Conservation (phyloP, 2,888 invertebrate species). For the Mamestra brassicae region DNA sequence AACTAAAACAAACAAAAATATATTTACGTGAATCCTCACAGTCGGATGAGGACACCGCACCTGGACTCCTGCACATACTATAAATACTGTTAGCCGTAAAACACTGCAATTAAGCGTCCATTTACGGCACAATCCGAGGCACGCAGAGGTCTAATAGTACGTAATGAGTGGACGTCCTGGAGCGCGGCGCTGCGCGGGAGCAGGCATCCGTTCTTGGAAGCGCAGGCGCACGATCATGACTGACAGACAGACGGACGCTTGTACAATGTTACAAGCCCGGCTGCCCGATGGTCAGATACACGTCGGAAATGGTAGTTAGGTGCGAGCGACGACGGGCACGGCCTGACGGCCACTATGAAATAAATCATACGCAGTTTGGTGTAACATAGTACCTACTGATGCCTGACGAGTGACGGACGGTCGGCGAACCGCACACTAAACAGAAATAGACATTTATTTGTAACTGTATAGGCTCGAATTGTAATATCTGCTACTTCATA, state of each 20-base stretch:
- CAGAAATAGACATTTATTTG: conserved; percentile 59
- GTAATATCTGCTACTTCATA: conserved; percentile 33
- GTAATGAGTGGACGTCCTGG: conserved; percentile 75
- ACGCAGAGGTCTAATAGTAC: conserved; percentile 70
- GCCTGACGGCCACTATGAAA: conserved; percentile 30
- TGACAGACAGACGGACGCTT: conserved; percentile 78
- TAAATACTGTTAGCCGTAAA: conserved; percentile 50
- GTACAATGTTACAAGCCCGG: conserved; percentile 67
- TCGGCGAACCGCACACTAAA: conserved; percentile 52
- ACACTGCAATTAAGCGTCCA: conserved; percentile 62
- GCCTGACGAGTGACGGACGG: conserved; percentile 49
- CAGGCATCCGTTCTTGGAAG: conserved; percentile 82
- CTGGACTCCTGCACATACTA: conserved; percentile 40
- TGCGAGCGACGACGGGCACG: conserved; percentile 31
- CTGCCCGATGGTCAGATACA: conserved; percentile 66
- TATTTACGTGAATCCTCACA: background rate
- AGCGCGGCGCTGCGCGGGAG: conserved; percentile 63
- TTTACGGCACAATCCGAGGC: conserved; percentile 60
- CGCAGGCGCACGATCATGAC: conserved; percentile 67
- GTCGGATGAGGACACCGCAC: conserved; percentile 32
- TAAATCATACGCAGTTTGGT: conserved; percentile 54
- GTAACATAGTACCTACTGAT: conserved; percentile 8
- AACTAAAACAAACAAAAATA: conserved; percentile 2
- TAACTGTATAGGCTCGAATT: conserved; percentile 30
- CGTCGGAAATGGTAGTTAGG: conserved; percentile 64